Conservation (phyloP, 2,113 vertebrate genomes). For the Oreochromis aureus region DNA sequence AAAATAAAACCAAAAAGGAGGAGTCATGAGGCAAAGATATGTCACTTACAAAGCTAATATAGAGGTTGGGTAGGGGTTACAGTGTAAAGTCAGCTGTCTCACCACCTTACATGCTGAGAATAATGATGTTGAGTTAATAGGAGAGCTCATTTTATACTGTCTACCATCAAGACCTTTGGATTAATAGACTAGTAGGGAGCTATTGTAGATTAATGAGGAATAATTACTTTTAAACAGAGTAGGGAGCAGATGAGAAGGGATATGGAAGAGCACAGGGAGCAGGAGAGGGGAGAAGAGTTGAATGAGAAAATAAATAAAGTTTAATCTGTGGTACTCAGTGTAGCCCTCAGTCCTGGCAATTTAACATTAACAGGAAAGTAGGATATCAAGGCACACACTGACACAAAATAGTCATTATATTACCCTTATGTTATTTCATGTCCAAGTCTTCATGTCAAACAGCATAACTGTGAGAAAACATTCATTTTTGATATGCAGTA, state of each 20-base stretch:
- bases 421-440: background rate
- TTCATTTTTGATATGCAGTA: background rate
- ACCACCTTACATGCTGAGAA: background rate
- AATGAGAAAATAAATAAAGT: background rate
- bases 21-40: background rate
- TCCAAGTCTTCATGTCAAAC: background rate
- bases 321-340: background rate
- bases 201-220: constrained; percentile 53
- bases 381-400: background rate
- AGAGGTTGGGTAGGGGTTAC: background rate
- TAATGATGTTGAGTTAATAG: constrained; percentile 57
- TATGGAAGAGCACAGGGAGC: background rate
- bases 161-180: constrained; percentile 30
- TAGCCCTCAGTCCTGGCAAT: background rate
- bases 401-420: background rate
- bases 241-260: background rate
- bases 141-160: constrained; percentile 34
- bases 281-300: background rate
- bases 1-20: background rate
- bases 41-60: constrained; percentile 46
- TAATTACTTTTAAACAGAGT: constrained; percentile 50
- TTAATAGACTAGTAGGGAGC: constrained; percentile 34
- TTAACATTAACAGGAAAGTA: background rate
- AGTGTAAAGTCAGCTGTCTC: background rate
- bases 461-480: background rate